Conservation (phyloP, 2,113 vertebrate species). For the Rhinichthys klamathensis region DNA sequence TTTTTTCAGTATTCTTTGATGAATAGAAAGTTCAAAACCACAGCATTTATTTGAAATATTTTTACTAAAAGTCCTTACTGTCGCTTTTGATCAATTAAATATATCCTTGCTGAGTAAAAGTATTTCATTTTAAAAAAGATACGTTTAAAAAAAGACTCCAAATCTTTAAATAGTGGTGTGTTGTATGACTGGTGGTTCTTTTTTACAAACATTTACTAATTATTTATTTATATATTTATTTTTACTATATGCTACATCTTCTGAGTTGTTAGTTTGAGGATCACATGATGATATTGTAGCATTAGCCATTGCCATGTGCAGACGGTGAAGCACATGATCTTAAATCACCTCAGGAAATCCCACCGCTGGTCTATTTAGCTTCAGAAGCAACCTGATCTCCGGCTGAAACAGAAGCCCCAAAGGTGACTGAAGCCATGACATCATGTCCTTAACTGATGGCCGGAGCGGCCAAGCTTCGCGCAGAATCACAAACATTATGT, state of each 20-base stretch:
- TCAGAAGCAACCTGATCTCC: slow-evolving; percentile 62
- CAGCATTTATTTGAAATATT: too few relatives aligned
- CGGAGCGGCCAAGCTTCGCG: slow-evolving; percentile 49
- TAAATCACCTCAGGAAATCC: slow-evolving; percentile 56
- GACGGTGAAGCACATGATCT: slow-evolving; percentile 52
- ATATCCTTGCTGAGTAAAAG: neutral
- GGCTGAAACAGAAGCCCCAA: slow-evolving; percentile 23
- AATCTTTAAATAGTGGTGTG: too few relatives aligned
- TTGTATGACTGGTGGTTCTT: too few relatives aligned
- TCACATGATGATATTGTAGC: slow-evolving; percentile 3
- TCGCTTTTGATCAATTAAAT: neutral
- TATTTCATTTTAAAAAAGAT: neutral
- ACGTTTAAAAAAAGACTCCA: too few relatives aligned
- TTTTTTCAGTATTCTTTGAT: too few relatives aligned
- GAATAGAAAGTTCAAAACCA: too few relatives aligned
- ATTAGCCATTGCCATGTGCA: slow-evolving; percentile 33
- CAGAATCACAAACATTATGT: slow-evolving; percentile 67
- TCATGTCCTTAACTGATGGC: slow-evolving; percentile 64
- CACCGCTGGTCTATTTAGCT: slow-evolving; percentile 64
- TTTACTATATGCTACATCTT: too few relatives aligned
- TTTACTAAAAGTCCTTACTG: neutral
- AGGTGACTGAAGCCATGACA: slow-evolving; percentile 66
- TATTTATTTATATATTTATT: too few relatives aligned
- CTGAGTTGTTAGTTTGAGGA: neutral
- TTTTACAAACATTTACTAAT: too few relatives aligned